Evolutionary conservation across 2,797 vertebrate species (phyloP), one percentile per base, ranked within the genome.

Genomic region (Enteromius treurensis): DNA sequence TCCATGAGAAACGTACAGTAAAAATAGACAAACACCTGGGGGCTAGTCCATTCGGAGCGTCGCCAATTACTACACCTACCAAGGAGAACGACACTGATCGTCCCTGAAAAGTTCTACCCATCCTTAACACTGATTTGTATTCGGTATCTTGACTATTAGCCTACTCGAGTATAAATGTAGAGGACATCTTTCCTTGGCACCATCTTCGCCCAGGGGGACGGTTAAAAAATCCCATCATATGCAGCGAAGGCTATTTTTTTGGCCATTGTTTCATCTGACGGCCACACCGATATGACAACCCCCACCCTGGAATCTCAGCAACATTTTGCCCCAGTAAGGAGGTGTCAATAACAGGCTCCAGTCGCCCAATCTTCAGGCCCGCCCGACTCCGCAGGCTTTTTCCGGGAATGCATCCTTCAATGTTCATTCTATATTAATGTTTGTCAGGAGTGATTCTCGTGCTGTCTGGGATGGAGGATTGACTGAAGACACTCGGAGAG

Each of bases 391-490:
- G 68, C 71, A 15, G 51, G 75, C 76, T 78, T 64, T 73, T 73
- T 82, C 77, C 17, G 32, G 82, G 65, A 83, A 88, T 37, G 83
- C 85, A 87, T 87, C 87, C 88, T 86, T 88, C 88, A 88, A 80
- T 76, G 67, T 86, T 91, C 89, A 88, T 90, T 87, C 87, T 88
- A 86, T 90, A 90, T 90, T 88, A 89, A 90, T 91, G 89, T 90
- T 91, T 90, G 88, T 91, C 90, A 89, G 86, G 81, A 89, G 84
- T 87, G 86, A 90, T 89, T 85, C 84, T 74, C 77, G 13, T 49
- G 85, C 86, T 79, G 85, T 89, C 89, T 89, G 85, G 67, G 83
- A 23, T 49, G 74, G 86, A 77, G 86, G 89, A 88, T 88, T 85
- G 88, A 88, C 87, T 86, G 86, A 87, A 89, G 90, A 89, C 84